phyloP scores from a whole-genome alignment of 2,888 invertebrate genomes.

The Leptinotarsa peninsularis region DNA sequence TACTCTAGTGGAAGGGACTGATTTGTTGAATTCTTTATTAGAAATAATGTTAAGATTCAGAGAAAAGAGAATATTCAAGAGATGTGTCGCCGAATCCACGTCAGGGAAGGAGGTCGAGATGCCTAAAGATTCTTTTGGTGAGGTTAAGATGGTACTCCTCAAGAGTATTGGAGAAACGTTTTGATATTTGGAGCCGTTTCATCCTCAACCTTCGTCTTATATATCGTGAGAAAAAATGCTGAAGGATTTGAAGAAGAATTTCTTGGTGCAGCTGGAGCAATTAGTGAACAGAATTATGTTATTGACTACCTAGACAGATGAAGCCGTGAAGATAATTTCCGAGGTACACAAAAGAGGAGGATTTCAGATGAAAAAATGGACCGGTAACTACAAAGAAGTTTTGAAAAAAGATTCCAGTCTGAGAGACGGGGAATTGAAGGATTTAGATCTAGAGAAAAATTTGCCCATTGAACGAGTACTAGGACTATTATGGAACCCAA shows the following conservation, averaged over 20 bases:
- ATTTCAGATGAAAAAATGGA: background rate
- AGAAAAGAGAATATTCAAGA: background rate
- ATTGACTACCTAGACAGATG: background rate
- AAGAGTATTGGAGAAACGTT: background rate
- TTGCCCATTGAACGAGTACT: background rate
- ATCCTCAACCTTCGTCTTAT: background rate
- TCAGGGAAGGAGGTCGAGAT: background rate
- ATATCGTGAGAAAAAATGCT: background rate
- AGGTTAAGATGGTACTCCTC: background rate
- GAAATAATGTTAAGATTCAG: background rate
- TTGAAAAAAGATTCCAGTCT: background rate
- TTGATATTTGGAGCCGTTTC: background rate
- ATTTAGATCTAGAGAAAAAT: background rate
- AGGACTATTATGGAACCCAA: background rate
- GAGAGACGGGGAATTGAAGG: background rate
- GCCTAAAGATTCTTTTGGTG: background rate
- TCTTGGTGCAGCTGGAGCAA: background rate
- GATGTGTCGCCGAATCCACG: too few relatives aligned
- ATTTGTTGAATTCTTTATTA: background rate
- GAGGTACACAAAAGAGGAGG: background rate
- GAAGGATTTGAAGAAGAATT: constrained; percentile 1
- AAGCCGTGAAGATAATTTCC: background rate
- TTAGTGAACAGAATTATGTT: background rate
- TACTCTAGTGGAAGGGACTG: too few relatives aligned
- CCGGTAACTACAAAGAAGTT: background rate